Percentiles rank a stretch among this genome's conserved stretches.
These are phyloP conservation scores for Epirrhoe alternata DNA, from an alignment of 2,888 invertebrate genomes.

Conservation along the genomic window DNA sequence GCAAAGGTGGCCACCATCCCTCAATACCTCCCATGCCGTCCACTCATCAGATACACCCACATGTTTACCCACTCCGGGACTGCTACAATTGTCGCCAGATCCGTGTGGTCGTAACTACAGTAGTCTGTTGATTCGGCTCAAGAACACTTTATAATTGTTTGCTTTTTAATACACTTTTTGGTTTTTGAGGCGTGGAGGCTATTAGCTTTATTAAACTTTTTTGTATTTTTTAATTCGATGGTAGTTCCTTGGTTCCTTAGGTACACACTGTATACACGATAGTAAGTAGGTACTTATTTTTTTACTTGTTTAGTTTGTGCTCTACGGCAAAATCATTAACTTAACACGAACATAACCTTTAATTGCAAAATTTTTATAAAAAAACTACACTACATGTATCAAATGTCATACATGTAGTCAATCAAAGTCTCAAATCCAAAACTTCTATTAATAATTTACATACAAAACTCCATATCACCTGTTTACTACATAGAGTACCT, in stretches of 20 bases:
- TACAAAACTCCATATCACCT: too few relatives aligned
- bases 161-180: slow-evolving; percentile 30
- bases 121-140: slow-evolving; percentile 46
- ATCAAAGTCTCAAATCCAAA: too few relatives aligned
- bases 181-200: slow-evolving; percentile 14
- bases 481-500: too few relatives aligned
- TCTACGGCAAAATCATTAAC: too few relatives aligned
- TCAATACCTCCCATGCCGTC: slow-evolving; percentile 56
- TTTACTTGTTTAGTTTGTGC: too few relatives aligned
- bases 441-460: too few relatives aligned
- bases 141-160: slow-evolving; percentile 35
- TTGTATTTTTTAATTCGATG: neutral
- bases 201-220: slow-evolving; percentile 21
- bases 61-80: slow-evolving; percentile 66
- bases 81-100: slow-evolving; percentile 59
- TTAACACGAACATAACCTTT: too few relatives aligned
- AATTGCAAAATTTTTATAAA: too few relatives aligned
- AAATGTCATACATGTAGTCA: too few relatives aligned
- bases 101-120: slow-evolving; percentile 63
- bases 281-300: too few relatives aligned
- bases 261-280: too few relatives aligned
- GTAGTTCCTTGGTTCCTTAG: neutral
- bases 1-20: slow-evolving; percentile 40
- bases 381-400: too few relatives aligned
- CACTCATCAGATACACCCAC: slow-evolving; percentile 64